A percentile compares a stretch with the other conserved stretches of the same genome.
Evolutionary conservation across 1,140 invertebrate species (phyloP).

Genomic region (Drosophila bocki): DNA sequence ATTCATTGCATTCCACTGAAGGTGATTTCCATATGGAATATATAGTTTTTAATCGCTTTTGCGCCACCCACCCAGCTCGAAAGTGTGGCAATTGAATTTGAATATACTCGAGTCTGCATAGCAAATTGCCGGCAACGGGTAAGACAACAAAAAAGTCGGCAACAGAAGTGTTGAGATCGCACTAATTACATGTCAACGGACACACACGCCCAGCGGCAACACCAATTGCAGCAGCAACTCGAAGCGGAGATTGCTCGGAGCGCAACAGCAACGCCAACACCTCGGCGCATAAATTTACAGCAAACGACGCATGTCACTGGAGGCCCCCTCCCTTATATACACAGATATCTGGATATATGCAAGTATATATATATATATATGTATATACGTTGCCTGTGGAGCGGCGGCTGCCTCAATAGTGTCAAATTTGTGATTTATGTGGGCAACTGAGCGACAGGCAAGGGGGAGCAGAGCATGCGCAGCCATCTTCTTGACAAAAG

Average conservation of each 20-base stretch:
- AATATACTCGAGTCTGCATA: conserved; percentile 65
- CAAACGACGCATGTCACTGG: conserved; percentile 74
- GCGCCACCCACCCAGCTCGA: conserved; percentile 55
- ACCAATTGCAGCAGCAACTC: conserved; percentile 11
- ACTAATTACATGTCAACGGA: conserved; percentile 78
- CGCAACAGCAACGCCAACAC: conserved; percentile 66
- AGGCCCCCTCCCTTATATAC: conserved; percentile 7
- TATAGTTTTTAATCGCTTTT: conserved; percentile 5
- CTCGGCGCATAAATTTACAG: conserved; percentile 78
- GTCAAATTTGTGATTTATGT: conserved; percentile 82
- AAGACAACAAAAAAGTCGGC: conserved; percentile 50
- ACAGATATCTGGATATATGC: conserved; percentile 16
- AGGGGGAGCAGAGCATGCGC: conserved; percentile 22
- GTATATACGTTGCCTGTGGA: conserved; percentile 58
- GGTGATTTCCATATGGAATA: conserved; percentile 14
- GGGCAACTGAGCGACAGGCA: conserved; percentile 45
- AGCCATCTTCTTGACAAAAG: conserved; percentile 23
- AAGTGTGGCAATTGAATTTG: conserved; percentile 75
- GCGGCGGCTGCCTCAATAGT: conserved; percentile 63
- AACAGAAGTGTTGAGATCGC: conserved; percentile 82
- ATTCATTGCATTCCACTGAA: conserved; percentile 26
- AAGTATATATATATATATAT: conserved; percentile 20
- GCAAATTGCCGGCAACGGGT: conserved; percentile 57
- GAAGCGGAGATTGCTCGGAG: conserved; percentile 9
- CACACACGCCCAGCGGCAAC: conserved; percentile 49